A percentile compares a stretch with the other conserved stretches of the same genome.
Conservation (phyloP, 2,888 invertebrate genomes). For the Diaperis boleti region DNA sequence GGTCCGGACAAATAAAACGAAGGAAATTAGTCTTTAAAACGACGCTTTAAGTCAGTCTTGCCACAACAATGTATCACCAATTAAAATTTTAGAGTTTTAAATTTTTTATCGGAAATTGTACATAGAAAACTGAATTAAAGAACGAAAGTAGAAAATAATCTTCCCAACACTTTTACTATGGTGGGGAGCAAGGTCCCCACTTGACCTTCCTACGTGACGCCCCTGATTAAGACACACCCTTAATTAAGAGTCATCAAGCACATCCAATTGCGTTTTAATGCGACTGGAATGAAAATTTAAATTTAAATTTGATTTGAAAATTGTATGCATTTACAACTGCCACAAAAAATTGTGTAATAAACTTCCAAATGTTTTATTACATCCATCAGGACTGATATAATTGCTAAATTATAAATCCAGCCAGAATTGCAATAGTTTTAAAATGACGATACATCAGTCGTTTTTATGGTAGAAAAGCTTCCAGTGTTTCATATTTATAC, state of each 20-base stretch:
- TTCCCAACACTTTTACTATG: background rate
- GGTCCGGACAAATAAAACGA: background rate
- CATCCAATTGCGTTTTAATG: slow-evolving; percentile 23
- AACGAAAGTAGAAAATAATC: background rate
- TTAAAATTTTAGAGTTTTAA: slow-evolving; percentile 14
- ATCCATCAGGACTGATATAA: no score
- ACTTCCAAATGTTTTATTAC: no score
- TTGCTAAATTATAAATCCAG: no score
- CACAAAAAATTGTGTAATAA: no score
- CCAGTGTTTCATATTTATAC: no score
- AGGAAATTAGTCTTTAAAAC: no score
- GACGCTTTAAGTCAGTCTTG: no score
- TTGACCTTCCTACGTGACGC: slow-evolving; percentile 27
- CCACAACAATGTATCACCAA: slow-evolving; percentile 1
- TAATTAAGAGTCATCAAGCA: slow-evolving; percentile 30
- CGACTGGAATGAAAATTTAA: slow-evolving; percentile 6
- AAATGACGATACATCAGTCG: no score
- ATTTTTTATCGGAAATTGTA: slow-evolving; percentile 2
- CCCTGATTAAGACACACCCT: slow-evolving; percentile 30
- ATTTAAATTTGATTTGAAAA: slow-evolving; percentile 11
- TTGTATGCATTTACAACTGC: no score
- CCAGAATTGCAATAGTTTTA: no score
- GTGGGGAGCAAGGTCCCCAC: slow-evolving; percentile 15
- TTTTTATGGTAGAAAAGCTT: no score
- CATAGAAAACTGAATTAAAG: slow-evolving; percentile 1